These are phyloP conservation scores for Ischnura elegans DNA, from an alignment of 2,888 invertebrate genomes.

Conservation along the genomic window DNA sequence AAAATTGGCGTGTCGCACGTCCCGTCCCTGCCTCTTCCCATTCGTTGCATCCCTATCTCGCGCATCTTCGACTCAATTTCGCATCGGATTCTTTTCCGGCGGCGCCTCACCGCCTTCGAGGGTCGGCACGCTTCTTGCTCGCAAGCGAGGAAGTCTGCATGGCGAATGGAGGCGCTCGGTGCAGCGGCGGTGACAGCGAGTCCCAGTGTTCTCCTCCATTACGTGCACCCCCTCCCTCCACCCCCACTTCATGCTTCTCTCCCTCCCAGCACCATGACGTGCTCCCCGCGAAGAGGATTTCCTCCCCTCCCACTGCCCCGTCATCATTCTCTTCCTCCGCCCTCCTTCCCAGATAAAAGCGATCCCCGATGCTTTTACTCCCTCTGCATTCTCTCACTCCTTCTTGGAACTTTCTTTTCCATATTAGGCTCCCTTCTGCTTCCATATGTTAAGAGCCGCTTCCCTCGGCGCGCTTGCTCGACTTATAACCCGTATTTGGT, in stretches of 20 bases:
- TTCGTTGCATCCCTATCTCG: background rate
- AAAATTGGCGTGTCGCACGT: too few relatives aligned
- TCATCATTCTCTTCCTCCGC: slow-evolving; percentile 16
- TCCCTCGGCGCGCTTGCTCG: slow-evolving; percentile 37
- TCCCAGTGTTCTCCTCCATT: slow-evolving; percentile 23
- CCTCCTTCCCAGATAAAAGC: slow-evolving; percentile 5
- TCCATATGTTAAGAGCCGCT: background rate
- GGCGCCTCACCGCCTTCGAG: background rate
- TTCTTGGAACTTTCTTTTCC: slow-evolving; percentile 32
- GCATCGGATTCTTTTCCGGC: background rate
- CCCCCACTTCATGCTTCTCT: background rate
- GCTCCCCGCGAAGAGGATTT: background rate
- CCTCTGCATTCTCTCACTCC: background rate
- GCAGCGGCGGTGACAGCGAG: slow-evolving; percentile 34
- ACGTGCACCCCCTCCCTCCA: background rate
- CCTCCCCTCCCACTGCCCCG: background rate
- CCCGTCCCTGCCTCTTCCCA: too few relatives aligned
- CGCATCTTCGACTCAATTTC: background rate
- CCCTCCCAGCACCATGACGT: background rate
- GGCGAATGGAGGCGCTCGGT: background rate
- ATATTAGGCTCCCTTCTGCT: slow-evolving; percentile 54
- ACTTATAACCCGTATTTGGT: slow-evolving; percentile 57
- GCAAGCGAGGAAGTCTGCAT: slow-evolving; percentile 12
- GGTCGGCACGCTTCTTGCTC: background rate
- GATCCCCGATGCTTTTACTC: slow-evolving; percentile 18